A percentile compares a stretch with the other conserved stretches of the same genome.
Conservation (phyloP, 2,113 vertebrate species). For the Eulemur macaco region DNA sequence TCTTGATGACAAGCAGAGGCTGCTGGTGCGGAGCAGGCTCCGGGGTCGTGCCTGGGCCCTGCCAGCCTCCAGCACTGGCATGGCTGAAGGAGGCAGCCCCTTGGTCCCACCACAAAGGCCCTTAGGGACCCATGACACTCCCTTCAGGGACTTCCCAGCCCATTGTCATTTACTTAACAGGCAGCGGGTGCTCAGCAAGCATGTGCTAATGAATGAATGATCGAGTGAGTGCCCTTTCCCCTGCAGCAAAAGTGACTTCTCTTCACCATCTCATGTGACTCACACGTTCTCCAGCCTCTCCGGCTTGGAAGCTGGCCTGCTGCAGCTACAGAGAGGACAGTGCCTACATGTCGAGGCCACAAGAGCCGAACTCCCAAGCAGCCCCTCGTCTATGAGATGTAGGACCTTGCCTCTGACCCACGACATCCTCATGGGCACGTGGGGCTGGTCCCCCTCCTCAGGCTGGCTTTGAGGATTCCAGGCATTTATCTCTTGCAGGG, state of each 20-base stretch:
- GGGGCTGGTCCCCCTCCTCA: not conserved
- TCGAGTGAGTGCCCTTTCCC: not conserved
- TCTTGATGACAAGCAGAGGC: constrained; percentile 19
- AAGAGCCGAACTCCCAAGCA: not conserved
- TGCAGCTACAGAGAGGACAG: not conserved
- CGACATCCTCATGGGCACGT: accelerated
- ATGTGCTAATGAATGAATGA: not conserved
- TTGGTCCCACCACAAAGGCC: not conserved
- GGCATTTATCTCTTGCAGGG: not conserved
- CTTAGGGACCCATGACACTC: not conserved
- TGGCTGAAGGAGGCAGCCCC: not conserved
- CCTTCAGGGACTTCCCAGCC: not conserved
- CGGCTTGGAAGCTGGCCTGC: not conserved
- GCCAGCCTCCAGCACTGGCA: not conserved
- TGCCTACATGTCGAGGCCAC: accelerated
- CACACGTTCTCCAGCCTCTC: not conserved
- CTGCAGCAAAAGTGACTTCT: not conserved
- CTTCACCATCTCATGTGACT: not conserved
- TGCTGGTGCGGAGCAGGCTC: too few relatives aligned
- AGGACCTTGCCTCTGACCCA: not conserved
- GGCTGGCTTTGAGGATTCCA: not conserved
- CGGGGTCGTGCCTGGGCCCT: not conserved
- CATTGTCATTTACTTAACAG: not conserved
- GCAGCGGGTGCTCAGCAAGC: not conserved
- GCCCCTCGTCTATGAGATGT: not conserved